A percentile compares a stretch with the other conserved stretches of the same genome.
phyloP scores from a whole-genome alignment of 2,797 vertebrate genomes.

The Muscicapa striata region DNA sequence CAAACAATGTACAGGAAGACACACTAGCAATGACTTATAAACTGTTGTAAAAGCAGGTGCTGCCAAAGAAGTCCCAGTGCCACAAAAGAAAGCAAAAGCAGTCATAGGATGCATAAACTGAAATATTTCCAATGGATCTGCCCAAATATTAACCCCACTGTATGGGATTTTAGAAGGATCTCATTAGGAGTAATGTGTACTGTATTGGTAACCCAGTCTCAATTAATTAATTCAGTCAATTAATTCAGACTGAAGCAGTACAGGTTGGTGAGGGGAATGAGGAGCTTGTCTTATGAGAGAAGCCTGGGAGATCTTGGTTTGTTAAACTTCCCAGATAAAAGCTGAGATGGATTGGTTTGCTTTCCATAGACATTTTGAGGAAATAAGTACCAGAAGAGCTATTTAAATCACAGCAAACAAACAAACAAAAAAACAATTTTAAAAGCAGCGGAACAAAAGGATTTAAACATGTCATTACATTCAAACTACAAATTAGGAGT shows the following conservation, averaged over 20 bases:
- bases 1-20: background rate
- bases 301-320: background rate
- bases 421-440: background rate
- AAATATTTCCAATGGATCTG: background rate
- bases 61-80: background rate
- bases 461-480: background rate
- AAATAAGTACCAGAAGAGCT: background rate
- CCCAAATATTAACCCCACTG: background rate
- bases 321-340: background rate
- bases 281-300: background rate
- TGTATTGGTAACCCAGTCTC: background rate
- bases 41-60: background rate
- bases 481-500: background rate
- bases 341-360: background rate
- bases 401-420: background rate
- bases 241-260: background rate
- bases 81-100: background rate
- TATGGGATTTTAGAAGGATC: background rate
- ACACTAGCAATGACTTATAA: background rate
- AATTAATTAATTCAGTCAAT: background rate
- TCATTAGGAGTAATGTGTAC: background rate
- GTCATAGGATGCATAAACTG: background rate
- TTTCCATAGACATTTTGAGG: background rate
- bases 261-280: background rate
- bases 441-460: background rate